Percentiles rank a stretch among this genome's conserved stretches.
Evolutionary conservation across 2,888 invertebrate genomes (phyloP).

Genomic region (Cheilosia vulpina): DNA sequence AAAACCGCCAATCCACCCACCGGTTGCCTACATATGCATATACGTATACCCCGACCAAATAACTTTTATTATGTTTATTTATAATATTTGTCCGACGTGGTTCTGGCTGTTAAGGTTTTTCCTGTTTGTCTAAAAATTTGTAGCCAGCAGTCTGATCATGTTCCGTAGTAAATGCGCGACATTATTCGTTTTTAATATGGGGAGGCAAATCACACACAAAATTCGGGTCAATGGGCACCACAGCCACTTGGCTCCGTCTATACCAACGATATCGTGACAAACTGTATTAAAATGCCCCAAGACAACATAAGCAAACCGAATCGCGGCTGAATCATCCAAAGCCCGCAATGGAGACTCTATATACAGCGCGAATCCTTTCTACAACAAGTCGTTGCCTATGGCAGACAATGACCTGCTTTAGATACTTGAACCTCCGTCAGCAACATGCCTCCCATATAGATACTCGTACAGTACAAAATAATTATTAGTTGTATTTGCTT

Average conservation of each 20-base stretch:
- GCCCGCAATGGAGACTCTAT: background rate
- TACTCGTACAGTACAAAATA: constrained; percentile 52
- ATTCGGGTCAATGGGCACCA: constrained; percentile 74
- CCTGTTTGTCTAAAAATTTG: constrained; percentile 5
- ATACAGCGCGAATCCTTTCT: constrained; percentile 67
- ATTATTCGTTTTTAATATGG: constrained; percentile 74
- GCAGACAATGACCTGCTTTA: constrained; percentile 67
- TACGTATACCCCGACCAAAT: background rate
- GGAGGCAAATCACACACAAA: constrained; percentile 73
- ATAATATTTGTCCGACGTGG: constrained; percentile 54
- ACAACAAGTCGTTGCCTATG: constrained; percentile 45
- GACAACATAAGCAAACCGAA: constrained; percentile 66
- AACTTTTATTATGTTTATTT: constrained; percentile 43
- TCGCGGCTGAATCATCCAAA: constrained; percentile 56
- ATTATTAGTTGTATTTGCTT: constrained; percentile 67
- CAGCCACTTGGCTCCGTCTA: constrained; percentile 44
- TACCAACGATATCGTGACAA: constrained; percentile 73
- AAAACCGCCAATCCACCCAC: constrained; percentile 42
- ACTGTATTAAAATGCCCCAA: constrained; percentile 71
- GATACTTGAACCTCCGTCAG: constrained; percentile 36
- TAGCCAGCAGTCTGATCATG: constrained; percentile 49
- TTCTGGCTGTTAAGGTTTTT: constrained; percentile 48
- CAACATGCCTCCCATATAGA: constrained; percentile 26
- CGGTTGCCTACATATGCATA: background rate
- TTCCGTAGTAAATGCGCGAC: constrained; percentile 66